Evolutionary conservation across 1,140 invertebrate species (phyloP).

Genomic region (Gonatopus flavifemur): DNA sequence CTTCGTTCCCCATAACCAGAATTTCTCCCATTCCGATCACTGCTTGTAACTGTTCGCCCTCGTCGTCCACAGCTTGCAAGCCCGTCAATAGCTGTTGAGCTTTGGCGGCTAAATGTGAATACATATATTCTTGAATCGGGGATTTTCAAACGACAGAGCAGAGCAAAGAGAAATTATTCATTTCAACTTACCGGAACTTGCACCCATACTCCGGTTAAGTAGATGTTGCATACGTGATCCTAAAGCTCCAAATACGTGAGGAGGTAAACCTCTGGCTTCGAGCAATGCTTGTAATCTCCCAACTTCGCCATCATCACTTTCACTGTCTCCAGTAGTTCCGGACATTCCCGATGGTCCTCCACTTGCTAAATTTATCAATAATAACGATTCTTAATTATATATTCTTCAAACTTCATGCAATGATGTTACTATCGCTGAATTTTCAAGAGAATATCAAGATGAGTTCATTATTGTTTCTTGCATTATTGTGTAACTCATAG

Average conservation of each 20-base stretch:
- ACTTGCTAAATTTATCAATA: slow-evolving; percentile 27
- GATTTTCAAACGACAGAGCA: background rate
- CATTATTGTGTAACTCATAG: too few relatives aligned
- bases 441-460: too few relatives aligned
- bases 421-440: too few relatives aligned
- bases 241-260: slow-evolving; percentile 91
- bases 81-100: slow-evolving; percentile 92
- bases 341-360: slow-evolving; percentile 55
- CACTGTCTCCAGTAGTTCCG: slow-evolving; percentile 54
- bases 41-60: slow-evolving; percentile 94
- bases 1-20: slow-evolving; percentile 99
- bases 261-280: slow-evolving; percentile 91
- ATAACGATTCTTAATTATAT: too few relatives aligned
- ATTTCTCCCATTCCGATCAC: slow-evolving; percentile 99
- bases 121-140: too few relatives aligned
- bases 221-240: slow-evolving; percentile 97
- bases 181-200: slow-evolving; percentile 67
- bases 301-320: slow-evolving; percentile 84
- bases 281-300: slow-evolving; percentile 86
- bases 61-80: slow-evolving; percentile 90
- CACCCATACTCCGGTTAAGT: slow-evolving; percentile 89
- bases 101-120: slow-evolving; percentile 79
- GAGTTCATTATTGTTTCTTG: too few relatives aligned
- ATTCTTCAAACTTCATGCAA: too few relatives aligned
- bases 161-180: background rate